phyloP scores from a whole-genome alignment of 2,797 vertebrate species.

The Gymnothorax javanicus region DNA sequence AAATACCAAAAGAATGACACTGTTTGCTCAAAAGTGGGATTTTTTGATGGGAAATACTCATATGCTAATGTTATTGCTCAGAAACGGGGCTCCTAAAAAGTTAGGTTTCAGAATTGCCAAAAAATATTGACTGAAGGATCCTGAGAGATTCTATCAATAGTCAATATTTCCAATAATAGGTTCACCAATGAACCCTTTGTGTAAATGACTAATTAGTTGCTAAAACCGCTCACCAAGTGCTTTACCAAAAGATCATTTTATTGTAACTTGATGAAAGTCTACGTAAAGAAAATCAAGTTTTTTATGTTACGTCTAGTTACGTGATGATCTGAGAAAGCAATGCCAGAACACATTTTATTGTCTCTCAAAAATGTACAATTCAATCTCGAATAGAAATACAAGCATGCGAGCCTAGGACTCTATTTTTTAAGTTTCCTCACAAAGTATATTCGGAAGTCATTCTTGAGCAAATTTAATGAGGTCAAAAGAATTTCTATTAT shows the following conservation, averaged over 20 bases:
- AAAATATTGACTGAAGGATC: too few relatives aligned
- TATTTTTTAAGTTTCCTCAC: not conserved
- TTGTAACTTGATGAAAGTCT: not conserved
- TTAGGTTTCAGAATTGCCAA: too few relatives aligned
- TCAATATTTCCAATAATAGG: not conserved
- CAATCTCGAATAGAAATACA: not conserved
- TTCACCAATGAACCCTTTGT: not conserved
- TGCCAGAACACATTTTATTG: not conserved
- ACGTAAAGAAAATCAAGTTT: not conserved
- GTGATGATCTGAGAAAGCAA: not conserved
- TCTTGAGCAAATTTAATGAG: not conserved
- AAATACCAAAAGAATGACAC: too few relatives aligned
- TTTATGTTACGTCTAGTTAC: not conserved
- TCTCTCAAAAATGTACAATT: not conserved
- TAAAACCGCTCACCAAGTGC: not conserved
- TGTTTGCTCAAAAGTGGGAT: too few relatives aligned
- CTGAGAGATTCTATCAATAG: not conserved
- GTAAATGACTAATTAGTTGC: not conserved
- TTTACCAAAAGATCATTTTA: not conserved
- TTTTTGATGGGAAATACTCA: too few relatives aligned
- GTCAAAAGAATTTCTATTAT: slow-evolving; percentile 15
- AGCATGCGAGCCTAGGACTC: not conserved
- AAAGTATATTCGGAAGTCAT: not conserved
- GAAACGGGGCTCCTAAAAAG: too few relatives aligned
- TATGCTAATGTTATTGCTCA: too few relatives aligned